These are phyloP conservation scores for Microcebus jonahi DNA, from an alignment of 2,113 vertebrate genomes.

Conservation along the genomic window DNA sequence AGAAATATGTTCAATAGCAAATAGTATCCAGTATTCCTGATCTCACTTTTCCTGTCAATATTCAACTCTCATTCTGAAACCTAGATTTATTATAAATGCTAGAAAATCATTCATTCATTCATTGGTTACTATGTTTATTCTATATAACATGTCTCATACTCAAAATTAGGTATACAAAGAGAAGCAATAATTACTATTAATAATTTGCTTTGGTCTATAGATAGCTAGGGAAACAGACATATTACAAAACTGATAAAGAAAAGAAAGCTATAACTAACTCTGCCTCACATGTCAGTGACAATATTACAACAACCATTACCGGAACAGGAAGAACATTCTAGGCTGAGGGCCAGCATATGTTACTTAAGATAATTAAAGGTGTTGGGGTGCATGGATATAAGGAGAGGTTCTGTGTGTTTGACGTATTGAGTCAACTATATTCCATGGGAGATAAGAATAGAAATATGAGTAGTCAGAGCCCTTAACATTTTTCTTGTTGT, in stretches of 20 bases:
- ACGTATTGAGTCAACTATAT: background rate
- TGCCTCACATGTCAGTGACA: background rate
- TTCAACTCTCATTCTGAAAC: background rate
- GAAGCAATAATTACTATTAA: background rate
- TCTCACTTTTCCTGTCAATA: background rate
- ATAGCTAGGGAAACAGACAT: background rate
- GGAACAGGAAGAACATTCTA: background rate
- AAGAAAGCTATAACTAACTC: background rate
- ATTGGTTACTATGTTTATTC: accelerated
- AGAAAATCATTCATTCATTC: background rate
- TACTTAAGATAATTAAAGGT: background rate
- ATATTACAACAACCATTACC: background rate
- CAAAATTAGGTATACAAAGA: background rate
- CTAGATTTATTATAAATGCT: background rate
- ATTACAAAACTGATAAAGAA: background rate
- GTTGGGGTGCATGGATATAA: background rate
- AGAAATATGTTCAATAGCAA: background rate
- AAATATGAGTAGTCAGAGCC: background rate
- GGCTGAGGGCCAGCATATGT: background rate
- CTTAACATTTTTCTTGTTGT: background rate
- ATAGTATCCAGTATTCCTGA: background rate
- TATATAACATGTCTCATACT: accelerated
- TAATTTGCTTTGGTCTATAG: background rate
- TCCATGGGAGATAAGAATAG: background rate
- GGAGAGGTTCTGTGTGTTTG: background rate